Percentiles rank a stretch among this genome's conserved stretches.
Conservation (phyloP, 2,888 invertebrate genomes). For the Dorcus hopei region DNA sequence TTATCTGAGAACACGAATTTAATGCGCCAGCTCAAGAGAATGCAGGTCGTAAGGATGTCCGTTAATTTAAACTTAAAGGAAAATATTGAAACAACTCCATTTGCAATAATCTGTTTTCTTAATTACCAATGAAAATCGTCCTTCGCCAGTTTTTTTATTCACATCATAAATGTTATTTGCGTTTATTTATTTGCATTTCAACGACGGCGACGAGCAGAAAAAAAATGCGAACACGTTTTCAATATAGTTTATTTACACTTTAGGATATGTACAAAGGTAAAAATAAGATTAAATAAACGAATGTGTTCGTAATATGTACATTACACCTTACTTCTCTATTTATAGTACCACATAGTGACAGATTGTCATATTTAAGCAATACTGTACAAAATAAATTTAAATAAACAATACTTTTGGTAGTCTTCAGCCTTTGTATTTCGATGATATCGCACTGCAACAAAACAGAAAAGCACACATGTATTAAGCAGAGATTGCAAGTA, state of each 20-base stretch:
- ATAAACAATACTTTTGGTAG: conserved; percentile 38
- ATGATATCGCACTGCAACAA: conserved; percentile 32
- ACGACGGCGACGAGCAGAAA: too few species aligned
- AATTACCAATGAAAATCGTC: too few species aligned
- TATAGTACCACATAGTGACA: conserved; percentile 34
- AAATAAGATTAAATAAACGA: conserved; percentile 30
- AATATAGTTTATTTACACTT: conserved; percentile 29
- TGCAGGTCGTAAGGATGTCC: too few species aligned
- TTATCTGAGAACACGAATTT: too few species aligned
- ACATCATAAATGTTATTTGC: too few species aligned
- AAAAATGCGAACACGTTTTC: not conserved
- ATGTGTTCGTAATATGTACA: conserved; percentile 14
- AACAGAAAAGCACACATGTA: not conserved
- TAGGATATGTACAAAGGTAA: conserved; percentile 42
- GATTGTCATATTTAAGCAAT: conserved; percentile 38
- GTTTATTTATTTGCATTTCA: too few species aligned
- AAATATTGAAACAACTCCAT: too few species aligned
- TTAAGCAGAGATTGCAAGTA: not conserved
- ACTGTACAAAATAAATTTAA: conserved; percentile 24
- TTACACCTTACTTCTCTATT: conserved; percentile 17
- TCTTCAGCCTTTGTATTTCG: conserved; percentile 38
- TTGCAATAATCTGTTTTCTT: too few species aligned
- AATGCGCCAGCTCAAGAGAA: too few species aligned
- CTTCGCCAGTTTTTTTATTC: too few species aligned
- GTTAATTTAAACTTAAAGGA: too few species aligned